These are phyloP conservation scores for Caenorhabditis sinica DNA, from an alignment of 2,888 invertebrate genomes.

Conservation along the genomic window DNA sequence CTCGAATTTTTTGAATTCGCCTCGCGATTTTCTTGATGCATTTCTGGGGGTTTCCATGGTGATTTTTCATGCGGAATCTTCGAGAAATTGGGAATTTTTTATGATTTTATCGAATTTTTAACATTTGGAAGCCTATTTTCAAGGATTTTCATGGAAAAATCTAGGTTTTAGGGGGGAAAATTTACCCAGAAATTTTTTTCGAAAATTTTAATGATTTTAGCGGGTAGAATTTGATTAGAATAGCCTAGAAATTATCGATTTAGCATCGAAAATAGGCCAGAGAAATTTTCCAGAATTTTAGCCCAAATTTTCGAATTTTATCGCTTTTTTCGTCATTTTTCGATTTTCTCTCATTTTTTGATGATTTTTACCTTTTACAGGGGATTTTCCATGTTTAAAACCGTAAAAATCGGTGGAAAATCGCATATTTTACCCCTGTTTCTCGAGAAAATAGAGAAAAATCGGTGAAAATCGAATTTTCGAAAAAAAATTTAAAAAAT, in stretches of 20 bases:
- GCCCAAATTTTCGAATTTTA: too few relatives aligned
- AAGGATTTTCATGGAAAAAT: background rate
- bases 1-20: conserved; percentile 54
- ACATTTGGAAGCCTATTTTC: background rate
- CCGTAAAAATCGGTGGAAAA: too few relatives aligned
- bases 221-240: too few relatives aligned
- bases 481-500: too few relatives aligned
- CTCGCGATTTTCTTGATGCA: background rate
- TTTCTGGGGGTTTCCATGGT: conserved; percentile 36
- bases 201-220: too few relatives aligned
- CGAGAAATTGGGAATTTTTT: background rate
- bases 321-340: background rate
- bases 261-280: background rate
- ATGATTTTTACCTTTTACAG: too few relatives aligned
- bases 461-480: too few relatives aligned
- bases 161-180: background rate
- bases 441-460: too few relatives aligned
- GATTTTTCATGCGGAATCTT: conserved; percentile 14
- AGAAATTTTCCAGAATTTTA: too few relatives aligned
- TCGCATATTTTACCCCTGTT: too few relatives aligned
- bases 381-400: too few relatives aligned
- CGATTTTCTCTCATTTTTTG: too few relatives aligned
- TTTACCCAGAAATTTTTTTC: background rate
- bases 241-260: background rate
- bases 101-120: background rate